Evolutionary conservation across 2,888 invertebrate genomes (phyloP).

Genomic region (Graphium colonna): DNA sequence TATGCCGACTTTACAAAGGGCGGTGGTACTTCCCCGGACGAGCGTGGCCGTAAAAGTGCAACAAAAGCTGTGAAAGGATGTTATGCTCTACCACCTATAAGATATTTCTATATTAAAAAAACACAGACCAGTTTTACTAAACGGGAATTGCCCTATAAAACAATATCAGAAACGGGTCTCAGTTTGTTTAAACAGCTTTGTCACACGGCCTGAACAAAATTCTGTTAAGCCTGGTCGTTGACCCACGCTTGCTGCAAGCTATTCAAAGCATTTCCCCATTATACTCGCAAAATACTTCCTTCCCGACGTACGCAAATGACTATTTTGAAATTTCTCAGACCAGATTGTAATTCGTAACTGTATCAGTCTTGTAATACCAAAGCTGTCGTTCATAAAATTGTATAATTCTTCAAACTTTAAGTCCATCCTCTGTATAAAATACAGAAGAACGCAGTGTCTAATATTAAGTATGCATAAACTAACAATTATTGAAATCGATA

Average conservation of each 20-base stretch:
- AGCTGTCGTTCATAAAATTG: not conserved
- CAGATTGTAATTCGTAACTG: not conserved
- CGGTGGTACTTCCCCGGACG: no score
- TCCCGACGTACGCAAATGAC: not conserved
- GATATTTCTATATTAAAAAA: no score
- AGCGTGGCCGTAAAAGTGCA: no score
- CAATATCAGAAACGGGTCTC: not conserved
- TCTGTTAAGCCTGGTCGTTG: not conserved
- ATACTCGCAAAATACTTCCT: not conserved
- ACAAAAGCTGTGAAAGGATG: no score
- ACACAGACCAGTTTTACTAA: conserved; percentile 7
- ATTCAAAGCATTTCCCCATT: not conserved
- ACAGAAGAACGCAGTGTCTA: no score
- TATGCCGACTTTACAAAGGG: no score
- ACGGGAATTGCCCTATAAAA: not conserved
- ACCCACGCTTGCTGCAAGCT: not conserved
- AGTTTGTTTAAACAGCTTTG: not conserved
- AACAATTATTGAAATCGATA: no score
- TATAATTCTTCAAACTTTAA: no score
- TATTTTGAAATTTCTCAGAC: not conserved
- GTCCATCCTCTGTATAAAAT: no score
- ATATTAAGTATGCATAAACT: no score
- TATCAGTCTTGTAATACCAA: not conserved
- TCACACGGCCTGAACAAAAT: conserved; percentile 7
- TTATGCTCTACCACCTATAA: no score